phyloP scores from a whole-genome alignment of 2,888 invertebrate genomes.

The Pseudoips prasinana region DNA sequence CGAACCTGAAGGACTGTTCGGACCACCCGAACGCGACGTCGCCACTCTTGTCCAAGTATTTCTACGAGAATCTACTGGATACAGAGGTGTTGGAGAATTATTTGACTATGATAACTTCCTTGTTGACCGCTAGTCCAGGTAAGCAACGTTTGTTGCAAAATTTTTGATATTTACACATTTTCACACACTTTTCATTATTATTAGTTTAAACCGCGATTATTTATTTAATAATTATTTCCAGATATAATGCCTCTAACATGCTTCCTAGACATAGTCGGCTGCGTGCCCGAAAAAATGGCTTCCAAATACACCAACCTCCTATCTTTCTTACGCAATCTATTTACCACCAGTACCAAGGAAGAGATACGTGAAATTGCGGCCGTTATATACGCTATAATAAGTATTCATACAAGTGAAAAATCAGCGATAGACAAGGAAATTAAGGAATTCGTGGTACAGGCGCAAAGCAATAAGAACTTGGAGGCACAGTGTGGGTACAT shows the following conservation, averaged over 20 bases:
- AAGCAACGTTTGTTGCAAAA: too few relatives aligned
- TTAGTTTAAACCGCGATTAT: too few relatives aligned
- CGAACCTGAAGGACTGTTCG: conserved; percentile 71
- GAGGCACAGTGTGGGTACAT: conserved; percentile 91
- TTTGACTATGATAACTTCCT: conserved; percentile 84
- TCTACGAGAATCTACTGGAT: conserved; percentile 76
- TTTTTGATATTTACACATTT: too few relatives aligned
- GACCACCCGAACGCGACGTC: conserved; percentile 85
- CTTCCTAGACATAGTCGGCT: conserved; percentile 92
- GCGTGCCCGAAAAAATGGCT: conserved; percentile 87
- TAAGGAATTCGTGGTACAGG: conserved; percentile 76
- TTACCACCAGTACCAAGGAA: conserved; percentile 87
- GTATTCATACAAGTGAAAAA: conserved; percentile 83
- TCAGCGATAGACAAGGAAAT: conserved; percentile 71
- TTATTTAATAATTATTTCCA: too few relatives aligned
- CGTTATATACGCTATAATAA: conserved; percentile 88
- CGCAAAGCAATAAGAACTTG: conserved; percentile 80
- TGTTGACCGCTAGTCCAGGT: conserved; percentile 86
- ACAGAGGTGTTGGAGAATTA: conserved; percentile 85
- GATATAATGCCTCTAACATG: conserved; percentile 86
- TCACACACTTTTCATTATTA: too few relatives aligned
- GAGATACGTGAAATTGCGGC: conserved; percentile 88
- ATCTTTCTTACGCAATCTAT: conserved; percentile 84
- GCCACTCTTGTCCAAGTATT: conserved; percentile 85
- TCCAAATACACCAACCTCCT: conserved; percentile 83